A percentile compares a stretch with the other conserved stretches of the same genome.
phyloP scores from a whole-genome alignment of 2,888 invertebrate genomes.

The Epinotia demarniana region DNA sequence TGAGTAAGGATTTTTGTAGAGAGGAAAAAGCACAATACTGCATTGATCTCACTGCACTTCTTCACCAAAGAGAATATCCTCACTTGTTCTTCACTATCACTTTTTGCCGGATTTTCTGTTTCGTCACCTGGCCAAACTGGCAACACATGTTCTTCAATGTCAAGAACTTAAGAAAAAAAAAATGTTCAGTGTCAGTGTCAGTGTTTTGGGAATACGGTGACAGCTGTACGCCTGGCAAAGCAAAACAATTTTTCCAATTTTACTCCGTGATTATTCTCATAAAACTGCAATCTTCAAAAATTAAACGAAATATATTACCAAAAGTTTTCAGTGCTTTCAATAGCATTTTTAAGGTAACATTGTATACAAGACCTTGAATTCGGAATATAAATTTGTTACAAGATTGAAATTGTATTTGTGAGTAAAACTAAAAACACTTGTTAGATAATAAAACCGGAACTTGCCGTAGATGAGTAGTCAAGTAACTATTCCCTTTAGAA shows the following conservation, averaged over 20 bases:
- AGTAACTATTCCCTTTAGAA: not conserved
- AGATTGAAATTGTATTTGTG: conserved; percentile 39
- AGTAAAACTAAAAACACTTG: conserved; percentile 42
- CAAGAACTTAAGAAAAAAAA: too few species aligned
- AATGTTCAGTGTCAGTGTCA: too few species aligned
- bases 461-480: conserved; percentile 6
- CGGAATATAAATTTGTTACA: conserved; percentile 35
- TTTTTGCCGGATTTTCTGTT: too few species aligned
- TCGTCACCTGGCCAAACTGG: too few species aligned
- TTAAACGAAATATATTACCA: conserved; percentile 28
- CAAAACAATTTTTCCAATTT: conserved; percentile 16
- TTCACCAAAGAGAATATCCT: too few species aligned
- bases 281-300: conserved; percentile 11
- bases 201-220: not conserved
- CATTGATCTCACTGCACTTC: too few species aligned
- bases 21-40: too few species aligned
- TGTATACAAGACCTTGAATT: conserved; percentile 30
- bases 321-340: conserved; percentile 37
- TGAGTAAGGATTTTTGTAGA: too few species aligned
- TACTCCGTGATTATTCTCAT: conserved; percentile 9
- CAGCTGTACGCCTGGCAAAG: not conserved
- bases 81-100: too few species aligned
- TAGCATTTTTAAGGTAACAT: conserved; percentile 43
- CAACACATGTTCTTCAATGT: too few species aligned
- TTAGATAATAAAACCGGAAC: conserved; percentile 23